A percentile compares a stretch with the other conserved stretches of the same genome.
These are phyloP conservation scores for Xanthorhoe designata DNA, from an alignment of 2,888 invertebrate genomes.

Conservation along the genomic window DNA sequence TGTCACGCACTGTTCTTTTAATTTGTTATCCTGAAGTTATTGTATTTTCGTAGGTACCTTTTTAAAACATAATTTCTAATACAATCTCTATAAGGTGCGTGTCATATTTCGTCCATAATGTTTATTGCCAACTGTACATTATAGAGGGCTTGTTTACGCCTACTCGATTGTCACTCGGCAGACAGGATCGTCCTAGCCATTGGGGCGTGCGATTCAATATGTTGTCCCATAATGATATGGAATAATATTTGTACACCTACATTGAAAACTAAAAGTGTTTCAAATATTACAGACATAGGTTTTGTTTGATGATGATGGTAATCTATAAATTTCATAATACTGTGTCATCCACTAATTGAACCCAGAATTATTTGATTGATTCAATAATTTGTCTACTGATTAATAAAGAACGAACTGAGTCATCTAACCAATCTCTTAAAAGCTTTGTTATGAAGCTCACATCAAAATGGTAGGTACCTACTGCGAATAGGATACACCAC, in stretches of 20 bases:
- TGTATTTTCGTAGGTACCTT: too few species aligned
- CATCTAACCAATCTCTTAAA: not conserved
- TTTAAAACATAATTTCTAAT: too few species aligned
- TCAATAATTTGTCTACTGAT: not conserved
- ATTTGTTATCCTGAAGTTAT: too few species aligned
- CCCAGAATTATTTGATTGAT: not conserved
- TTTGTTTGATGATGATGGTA: too few species aligned
- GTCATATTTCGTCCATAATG: not conserved
- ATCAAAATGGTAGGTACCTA: conserved; percentile 6
- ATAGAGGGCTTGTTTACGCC: conserved; percentile 46
- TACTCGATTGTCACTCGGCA: conserved; percentile 54
- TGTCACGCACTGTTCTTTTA: too few species aligned
- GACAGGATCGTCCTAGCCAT: conserved; percentile 44
- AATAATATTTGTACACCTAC: not conserved
- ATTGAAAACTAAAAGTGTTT: too few species aligned
- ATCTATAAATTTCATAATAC: not conserved
- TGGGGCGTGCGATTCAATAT: conserved; percentile 28
- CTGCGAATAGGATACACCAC: conserved; percentile 14
- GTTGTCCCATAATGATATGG: conserved; percentile 24
- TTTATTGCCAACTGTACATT: conserved; percentile 14
- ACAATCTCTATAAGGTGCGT: not conserved
- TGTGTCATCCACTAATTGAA: not conserved
- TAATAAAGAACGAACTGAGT: not conserved
- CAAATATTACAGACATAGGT: too few species aligned
- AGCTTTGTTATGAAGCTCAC: not conserved